A percentile compares a stretch with the other conserved stretches of the same genome.
Evolutionary conservation across 2,113 vertebrate species (phyloP).

Genomic region (Formicarius rufipectus): DNA sequence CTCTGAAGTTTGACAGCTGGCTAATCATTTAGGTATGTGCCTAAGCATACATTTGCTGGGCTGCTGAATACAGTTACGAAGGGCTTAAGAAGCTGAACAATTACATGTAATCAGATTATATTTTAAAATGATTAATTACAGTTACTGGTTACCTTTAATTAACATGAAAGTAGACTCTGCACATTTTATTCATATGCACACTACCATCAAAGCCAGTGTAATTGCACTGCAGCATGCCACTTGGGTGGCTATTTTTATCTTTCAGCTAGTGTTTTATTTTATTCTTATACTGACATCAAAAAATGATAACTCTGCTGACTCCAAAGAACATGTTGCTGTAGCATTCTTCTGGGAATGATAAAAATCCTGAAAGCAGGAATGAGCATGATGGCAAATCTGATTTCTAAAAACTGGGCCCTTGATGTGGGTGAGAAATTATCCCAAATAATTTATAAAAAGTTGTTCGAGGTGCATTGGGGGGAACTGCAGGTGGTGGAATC

Average conservation of each 20-base stretch:
- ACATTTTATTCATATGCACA: background rate
- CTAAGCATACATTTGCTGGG: background rate
- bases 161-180: background rate
- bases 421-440: background rate
- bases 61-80: background rate
- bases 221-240: background rate
- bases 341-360: background rate
- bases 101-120: background rate
- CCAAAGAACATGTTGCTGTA: background rate
- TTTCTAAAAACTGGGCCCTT: background rate
- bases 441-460: background rate
- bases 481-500: background rate
- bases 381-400: background rate
- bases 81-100: background rate
- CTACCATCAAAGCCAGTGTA: background rate
- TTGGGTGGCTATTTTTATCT: background rate
- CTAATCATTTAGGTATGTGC: background rate
- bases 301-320: background rate
- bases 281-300: background rate
- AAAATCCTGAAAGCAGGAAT: background rate
- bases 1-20: background rate
- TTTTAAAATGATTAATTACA: conserved; percentile 15
- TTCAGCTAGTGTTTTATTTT: background rate
- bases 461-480: background rate
- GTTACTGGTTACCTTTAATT: background rate